A percentile compares a stretch with the other conserved stretches of the same genome.
Conservation (phyloP, 2,888 invertebrate species). For the Entomobrya multifasciata region DNA sequence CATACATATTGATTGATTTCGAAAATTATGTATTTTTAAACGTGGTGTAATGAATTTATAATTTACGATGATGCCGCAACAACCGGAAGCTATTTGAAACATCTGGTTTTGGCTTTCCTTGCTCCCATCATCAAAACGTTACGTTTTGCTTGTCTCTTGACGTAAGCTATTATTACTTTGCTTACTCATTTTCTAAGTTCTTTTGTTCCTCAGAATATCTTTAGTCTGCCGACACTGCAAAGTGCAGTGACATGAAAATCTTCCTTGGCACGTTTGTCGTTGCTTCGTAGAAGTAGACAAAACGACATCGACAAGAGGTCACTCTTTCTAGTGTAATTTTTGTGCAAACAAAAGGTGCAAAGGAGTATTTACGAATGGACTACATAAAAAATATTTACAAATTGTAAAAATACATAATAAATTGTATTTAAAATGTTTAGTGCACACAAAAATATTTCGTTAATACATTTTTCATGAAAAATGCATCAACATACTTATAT, state of each 20-base stretch:
- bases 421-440: background rate
- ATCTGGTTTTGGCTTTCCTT: background rate
- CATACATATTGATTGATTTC: background rate
- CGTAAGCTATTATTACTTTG: background rate
- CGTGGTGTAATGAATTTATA: background rate
- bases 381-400: too few relatives aligned
- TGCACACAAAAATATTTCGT: background rate
- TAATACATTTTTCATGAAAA: background rate
- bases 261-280: too few relatives aligned
- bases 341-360: too few relatives aligned
- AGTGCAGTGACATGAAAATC: too few relatives aligned
- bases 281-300: too few relatives aligned
- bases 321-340: too few relatives aligned
- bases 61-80: background rate
- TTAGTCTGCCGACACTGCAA: too few relatives aligned
- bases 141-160: background rate
- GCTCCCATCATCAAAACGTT: background rate
- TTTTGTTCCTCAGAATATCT: too few relatives aligned
- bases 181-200: too few relatives aligned
- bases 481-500: background rate
- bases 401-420: too few relatives aligned
- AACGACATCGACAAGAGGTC: too few relatives aligned
- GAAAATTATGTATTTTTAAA: conserved; percentile 23
- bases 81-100: background rate
- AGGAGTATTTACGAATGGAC: too few relatives aligned